phyloP scores from a whole-genome alignment of 1,140 invertebrate species.

The Lasioglossum baleicum region DNA sequence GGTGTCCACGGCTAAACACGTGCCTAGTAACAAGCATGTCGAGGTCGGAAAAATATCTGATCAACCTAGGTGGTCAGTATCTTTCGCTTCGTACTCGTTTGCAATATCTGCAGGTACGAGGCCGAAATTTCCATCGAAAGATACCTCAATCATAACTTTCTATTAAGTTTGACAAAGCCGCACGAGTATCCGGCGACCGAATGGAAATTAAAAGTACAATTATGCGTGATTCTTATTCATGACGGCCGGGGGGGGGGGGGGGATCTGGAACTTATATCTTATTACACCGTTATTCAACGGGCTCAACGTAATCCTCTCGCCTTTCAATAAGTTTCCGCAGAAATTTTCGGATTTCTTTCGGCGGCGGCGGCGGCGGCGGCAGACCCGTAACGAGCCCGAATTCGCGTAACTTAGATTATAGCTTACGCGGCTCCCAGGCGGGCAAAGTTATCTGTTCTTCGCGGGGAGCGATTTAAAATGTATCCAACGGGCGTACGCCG shows the following conservation, averaged over 20 bases:
- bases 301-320: conserved; percentile 43
- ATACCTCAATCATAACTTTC: neutral
- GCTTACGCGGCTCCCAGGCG: conserved; percentile 6
- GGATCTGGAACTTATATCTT: conserved; percentile 42
- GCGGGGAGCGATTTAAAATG: conserved; percentile 54
- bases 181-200: neutral
- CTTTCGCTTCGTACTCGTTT: too few relatives aligned
- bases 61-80: too few relatives aligned
- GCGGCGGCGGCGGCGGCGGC: too few relatives aligned
- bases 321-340: conserved; percentile 41
- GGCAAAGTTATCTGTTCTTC: conserved; percentile 37
- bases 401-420: conserved; percentile 38
- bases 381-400: conserved; percentile 27
- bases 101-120: neutral
- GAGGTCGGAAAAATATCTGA: too few relatives aligned
- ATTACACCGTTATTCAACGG: conserved; percentile 18
- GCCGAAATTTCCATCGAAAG: neutral
- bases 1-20: too few relatives aligned
- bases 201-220: conserved; percentile 39
- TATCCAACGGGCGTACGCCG: conserved; percentile 50
- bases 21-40: too few relatives aligned
- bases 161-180: neutral
- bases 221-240: conserved; percentile 47
- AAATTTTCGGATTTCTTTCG: conserved; percentile 56
- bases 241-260: too few relatives aligned